phyloP scores from a whole-genome alignment of 2,113 vertebrate species.

The Mustelus asterias region DNA sequence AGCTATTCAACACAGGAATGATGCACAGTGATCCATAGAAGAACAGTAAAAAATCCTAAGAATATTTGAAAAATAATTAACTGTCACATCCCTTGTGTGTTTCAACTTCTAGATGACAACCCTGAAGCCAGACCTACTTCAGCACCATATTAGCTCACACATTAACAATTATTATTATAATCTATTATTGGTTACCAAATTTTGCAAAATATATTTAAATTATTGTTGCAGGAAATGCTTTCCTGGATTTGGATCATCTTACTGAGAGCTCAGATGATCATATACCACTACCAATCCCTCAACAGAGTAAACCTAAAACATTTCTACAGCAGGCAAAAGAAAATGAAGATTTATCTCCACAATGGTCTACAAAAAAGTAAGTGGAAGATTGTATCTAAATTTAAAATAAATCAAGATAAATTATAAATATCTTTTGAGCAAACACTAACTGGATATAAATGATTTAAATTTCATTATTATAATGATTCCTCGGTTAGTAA shows the following conservation, averaged over 20 bases:
- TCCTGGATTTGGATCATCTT: background rate
- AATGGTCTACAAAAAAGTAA: slow-evolving; percentile 8
- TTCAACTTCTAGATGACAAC: background rate
- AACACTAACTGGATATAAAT: background rate
- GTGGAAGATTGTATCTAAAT: background rate
- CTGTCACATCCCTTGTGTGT: background rate
- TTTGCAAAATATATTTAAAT: background rate
- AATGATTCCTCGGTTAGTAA: background rate
- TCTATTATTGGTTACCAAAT: background rate
- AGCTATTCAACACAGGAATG: background rate
- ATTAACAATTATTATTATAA: background rate
- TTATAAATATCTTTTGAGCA: background rate
- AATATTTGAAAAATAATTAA: background rate
- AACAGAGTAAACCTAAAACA: background rate
- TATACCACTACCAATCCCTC: slow-evolving; percentile 24
- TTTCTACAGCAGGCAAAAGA: background rate
- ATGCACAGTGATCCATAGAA: background rate
- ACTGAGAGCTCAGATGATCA: background rate
- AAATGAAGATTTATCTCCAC: background rate
- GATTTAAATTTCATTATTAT: background rate
- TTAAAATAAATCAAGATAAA: background rate
- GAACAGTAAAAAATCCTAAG: background rate
- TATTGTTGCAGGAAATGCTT: background rate
- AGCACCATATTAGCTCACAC: background rate
- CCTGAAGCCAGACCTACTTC: background rate